Evolutionary conservation across 2,113 vertebrate species (phyloP).

Genomic region (Odobenus rosmarus): DNA sequence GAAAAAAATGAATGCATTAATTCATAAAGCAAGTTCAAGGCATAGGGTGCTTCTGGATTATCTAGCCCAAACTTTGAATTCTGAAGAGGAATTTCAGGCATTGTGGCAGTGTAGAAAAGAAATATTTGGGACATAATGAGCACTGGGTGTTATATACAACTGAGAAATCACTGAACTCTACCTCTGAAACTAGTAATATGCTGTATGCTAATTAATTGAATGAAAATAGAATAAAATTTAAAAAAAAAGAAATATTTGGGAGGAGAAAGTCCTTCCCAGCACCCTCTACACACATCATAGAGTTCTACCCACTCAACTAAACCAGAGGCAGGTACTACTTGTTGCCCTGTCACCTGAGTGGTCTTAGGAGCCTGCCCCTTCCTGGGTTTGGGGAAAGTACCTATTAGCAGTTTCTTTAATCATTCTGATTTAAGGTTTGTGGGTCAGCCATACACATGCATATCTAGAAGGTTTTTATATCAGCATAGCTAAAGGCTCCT

Average conservation of each 20-base stretch:
- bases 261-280: not conserved
- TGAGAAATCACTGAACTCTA: not conserved
- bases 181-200: not conserved
- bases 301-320: not conserved
- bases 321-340: not conserved
- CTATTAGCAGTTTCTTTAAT: not conserved
- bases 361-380: not conserved
- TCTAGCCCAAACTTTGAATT: not conserved
- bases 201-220: not conserved
- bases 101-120: not conserved
- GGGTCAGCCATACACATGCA: not conserved
- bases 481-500: not conserved
- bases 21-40: not conserved
- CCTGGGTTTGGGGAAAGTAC: not conserved
- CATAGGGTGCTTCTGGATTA: not conserved
- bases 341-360: not conserved
- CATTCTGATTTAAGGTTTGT: not conserved
- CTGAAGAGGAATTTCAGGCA: not conserved
- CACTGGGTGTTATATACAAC: not conserved
- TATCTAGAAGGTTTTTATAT: not conserved
- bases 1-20: not conserved
- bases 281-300: not conserved
- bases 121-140: not conserved
- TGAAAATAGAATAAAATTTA: not conserved
- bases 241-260: not conserved